Base-by-base conservation (phyloP, 2,888 invertebrate species). In the Brenthis daphne region DNA sequence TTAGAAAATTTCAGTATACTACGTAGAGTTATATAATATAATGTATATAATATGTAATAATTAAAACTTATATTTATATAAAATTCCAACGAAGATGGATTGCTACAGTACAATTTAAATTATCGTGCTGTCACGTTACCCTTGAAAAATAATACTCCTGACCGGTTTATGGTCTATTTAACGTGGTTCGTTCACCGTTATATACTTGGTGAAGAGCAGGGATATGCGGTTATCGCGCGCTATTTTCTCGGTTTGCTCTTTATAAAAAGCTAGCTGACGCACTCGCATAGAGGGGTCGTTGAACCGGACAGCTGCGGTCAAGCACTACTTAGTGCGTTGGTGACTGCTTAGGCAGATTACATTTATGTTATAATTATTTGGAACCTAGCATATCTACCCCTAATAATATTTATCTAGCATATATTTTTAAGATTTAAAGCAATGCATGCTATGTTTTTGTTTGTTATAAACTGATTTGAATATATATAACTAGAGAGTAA, bases 231-330 rank as follows among this genome's bases (percentile, higher is more conserved):
- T 90, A 90, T 89, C 85, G 82, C 79, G 78, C 79, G 77, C 87
- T 88, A 89, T 90, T 90, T 89, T 90, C 89, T 90, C 88, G 84
- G 82, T 87, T 89, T 88, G 88, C 88, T 86, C 86, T 89, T 89
- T 86, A 86, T 88, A 87, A 86, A 87, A 85, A 85, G 86, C 85
- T 86, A 85, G 86, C 85, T 89, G 90, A 90, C 90, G 90, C 89
- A 88, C 83, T 85, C 79, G 80, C 82, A 81, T 80, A 76, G 77
- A 79, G 79, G 79, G 89, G 88, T 88, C 87, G 77, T 78, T 85
- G 90, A 89, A 82, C 90, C 77, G 76, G 75, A 79, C 85, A 84
- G 82, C 83, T 83, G 82, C 82, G 83, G 76, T 73, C 77, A 78
- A 82, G 81, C 69, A 68, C 64, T 72, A 65, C 64, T 82, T 80